phyloP scores from a whole-genome alignment of 2,113 vertebrate species.

The Sylvilagus bachmani region DNA sequence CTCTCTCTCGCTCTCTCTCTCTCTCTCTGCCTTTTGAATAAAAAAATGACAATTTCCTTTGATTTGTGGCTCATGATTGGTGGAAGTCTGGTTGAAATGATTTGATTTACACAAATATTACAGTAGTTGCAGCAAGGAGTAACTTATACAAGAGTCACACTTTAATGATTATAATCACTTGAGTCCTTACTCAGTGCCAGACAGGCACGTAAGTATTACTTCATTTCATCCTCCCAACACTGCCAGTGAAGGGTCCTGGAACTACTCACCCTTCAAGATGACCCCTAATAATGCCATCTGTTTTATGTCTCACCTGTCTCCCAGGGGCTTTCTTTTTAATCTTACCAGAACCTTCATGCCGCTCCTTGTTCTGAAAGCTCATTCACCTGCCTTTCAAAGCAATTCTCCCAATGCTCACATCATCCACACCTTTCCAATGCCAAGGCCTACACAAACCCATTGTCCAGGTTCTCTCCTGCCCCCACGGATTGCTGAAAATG shows the following conservation, averaged over 20 bases:
- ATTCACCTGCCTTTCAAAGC: not conserved
- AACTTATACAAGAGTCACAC: not conserved
- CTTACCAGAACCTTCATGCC: not conserved
- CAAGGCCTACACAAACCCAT: not conserved
- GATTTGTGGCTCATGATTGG: constrained; percentile 44
- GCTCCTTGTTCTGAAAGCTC: not conserved
- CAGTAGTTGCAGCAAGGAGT: not conserved
- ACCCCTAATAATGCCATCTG: not conserved
- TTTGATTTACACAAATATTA: constrained; percentile 62
- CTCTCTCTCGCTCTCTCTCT: no score
- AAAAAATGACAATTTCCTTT: constrained; percentile 42
- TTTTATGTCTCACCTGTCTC: not conserved
- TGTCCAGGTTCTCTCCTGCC: not conserved
- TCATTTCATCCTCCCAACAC: not conserved
- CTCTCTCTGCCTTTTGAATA: no score
- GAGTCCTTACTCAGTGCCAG: not conserved
- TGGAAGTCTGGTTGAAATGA: constrained; percentile 51
- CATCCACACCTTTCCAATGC: not conserved
- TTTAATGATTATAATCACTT: not conserved
- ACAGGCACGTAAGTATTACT: not conserved
- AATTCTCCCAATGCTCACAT: not conserved
- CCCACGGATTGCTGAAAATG: not conserved
- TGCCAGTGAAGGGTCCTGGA: not conserved
- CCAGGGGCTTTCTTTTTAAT: not conserved
- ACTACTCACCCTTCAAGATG: not conserved